Percentiles rank a stretch among this genome's conserved stretches.
Conservation (phyloP, 2,113 vertebrate genomes). For the Eulacestoma nigropectus region DNA sequence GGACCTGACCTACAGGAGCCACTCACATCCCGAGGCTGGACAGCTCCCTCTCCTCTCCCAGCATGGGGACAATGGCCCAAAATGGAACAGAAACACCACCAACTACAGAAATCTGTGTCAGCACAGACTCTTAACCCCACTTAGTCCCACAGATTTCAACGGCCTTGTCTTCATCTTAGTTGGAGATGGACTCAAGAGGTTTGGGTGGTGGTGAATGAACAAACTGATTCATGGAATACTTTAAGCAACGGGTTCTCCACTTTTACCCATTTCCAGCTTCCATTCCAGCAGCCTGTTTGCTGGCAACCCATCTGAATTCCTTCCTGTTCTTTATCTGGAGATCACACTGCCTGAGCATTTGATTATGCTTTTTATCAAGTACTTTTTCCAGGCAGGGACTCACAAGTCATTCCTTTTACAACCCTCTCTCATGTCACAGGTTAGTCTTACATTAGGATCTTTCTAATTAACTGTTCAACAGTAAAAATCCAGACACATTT, state of each 20-base stretch:
- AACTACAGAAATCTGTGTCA: too few relatives aligned
- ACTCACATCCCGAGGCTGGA: not conserved
- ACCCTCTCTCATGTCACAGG: not conserved
- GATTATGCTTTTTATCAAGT: not conserved
- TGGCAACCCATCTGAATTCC: not conserved
- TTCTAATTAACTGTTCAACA: not conserved
- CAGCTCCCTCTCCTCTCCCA: not conserved
- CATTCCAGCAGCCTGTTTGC: not conserved
- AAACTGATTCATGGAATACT: not conserved
- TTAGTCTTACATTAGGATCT: not conserved
- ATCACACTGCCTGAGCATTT: not conserved
- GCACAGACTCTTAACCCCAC: not conserved
- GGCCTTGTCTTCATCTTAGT: not conserved
- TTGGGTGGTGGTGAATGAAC: not conserved
- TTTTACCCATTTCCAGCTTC: not conserved
- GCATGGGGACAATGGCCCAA: not conserved
- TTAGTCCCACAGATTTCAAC: not conserved
- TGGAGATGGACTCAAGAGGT: not conserved
- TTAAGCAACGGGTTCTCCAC: not conserved
- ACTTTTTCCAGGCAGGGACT: not conserved
- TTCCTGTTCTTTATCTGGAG: not conserved
- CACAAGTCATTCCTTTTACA: not conserved
- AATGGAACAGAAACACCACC: not conserved
- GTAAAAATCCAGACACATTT: not conserved
- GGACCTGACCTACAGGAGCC: not conserved